These are phyloP conservation scores for Fragum sueziense DNA, from an alignment of 2,888 invertebrate species.

Conservation along the genomic window DNA sequence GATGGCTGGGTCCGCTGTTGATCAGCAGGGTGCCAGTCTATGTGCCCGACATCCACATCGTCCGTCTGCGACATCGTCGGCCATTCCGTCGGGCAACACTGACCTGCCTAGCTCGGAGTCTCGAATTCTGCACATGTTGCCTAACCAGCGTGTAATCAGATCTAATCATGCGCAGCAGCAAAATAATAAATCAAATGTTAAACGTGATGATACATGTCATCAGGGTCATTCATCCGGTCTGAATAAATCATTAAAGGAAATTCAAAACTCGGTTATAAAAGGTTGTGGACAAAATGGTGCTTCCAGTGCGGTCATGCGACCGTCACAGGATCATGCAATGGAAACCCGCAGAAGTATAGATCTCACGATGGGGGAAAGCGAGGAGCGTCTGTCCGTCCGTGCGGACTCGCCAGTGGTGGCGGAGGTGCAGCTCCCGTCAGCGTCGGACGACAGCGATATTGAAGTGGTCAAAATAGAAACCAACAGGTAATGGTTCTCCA, in stretches of 20 bases:
- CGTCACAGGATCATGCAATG: neutral
- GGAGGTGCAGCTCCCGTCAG: slow-evolving; percentile 84
- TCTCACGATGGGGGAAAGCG: slow-evolving; percentile 35
- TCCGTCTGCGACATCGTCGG: neutral
- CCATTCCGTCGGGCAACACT: slow-evolving; percentile 5
- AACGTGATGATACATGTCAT: neutral
- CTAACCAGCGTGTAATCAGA: slow-evolving; percentile 28
- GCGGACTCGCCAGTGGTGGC: slow-evolving; percentile 62
- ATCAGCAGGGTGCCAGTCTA: neutral
- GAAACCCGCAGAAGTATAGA: slow-evolving; percentile 42
- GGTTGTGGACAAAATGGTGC: slow-evolving; percentile 15
- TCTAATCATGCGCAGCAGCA: neutral
- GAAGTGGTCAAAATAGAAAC: slow-evolving; percentile 82
- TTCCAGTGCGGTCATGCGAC: neutral
- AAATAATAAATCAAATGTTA: neutral
- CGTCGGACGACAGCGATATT: slow-evolving; percentile 83
- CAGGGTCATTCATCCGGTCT: slow-evolving; percentile 18
- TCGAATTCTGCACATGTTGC: slow-evolving; percentile 49
- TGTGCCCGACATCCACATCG: neutral
- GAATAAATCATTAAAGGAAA: slow-evolving; percentile 47
- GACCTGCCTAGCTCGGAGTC: slow-evolving; percentile 41
- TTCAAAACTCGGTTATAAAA: slow-evolving; percentile 56
- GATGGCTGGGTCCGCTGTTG: slow-evolving; percentile 1
- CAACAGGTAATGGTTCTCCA: slow-evolving; percentile 6
- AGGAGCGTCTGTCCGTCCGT: slow-evolving; percentile 18